Percentiles rank a stretch among this genome's conserved stretches.
Conservation (phyloP, 2,113 vertebrate genomes). For the Peromyscus maniculatus region DNA sequence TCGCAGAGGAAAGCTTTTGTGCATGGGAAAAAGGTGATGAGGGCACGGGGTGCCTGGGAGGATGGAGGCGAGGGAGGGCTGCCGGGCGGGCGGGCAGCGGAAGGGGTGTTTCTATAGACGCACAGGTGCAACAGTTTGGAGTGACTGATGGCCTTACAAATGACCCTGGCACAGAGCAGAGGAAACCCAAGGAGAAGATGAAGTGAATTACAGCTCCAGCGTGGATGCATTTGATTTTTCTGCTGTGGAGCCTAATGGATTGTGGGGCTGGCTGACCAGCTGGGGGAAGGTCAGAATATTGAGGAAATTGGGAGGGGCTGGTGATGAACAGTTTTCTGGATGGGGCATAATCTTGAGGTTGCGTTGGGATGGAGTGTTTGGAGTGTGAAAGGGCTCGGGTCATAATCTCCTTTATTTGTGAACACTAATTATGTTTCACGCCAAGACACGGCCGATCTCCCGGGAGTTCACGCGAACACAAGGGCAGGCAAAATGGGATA, state of each 20-base stretch:
- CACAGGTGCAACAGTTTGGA: constrained; percentile 78
- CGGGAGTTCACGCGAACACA: background rate
- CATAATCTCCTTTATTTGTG: constrained; percentile 1
- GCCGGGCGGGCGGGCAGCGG: background rate
- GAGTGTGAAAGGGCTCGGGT: background rate
- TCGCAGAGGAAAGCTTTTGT: constrained; percentile 64
- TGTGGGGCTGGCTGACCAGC: constrained; percentile 44
- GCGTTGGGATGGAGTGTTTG: background rate
- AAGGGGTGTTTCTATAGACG: background rate
- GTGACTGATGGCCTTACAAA: constrained; percentile 67
- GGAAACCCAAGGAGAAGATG: constrained; percentile 74
- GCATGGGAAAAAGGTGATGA: constrained; percentile 68
- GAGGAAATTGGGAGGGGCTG: constrained; percentile 61
- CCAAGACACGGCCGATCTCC: background rate
- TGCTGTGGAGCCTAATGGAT: constrained; percentile 35
- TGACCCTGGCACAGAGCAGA: constrained; percentile 73
- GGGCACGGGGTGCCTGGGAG: background rate
- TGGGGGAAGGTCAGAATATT: constrained; percentile 55
- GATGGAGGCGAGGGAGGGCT: background rate
- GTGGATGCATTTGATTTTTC: constrained; percentile 64
- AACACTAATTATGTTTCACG: background rate
- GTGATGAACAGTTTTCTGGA: constrained; percentile 11
- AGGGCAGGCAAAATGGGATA: background rate
- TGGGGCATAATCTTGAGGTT: background rate
- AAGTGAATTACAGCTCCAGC: constrained; percentile 66